Percentiles rank a stretch among this genome's conserved stretches.
Evolutionary conservation across 2,797 vertebrate species (phyloP).

Genomic region (Notolabrus celidotus): DNA sequence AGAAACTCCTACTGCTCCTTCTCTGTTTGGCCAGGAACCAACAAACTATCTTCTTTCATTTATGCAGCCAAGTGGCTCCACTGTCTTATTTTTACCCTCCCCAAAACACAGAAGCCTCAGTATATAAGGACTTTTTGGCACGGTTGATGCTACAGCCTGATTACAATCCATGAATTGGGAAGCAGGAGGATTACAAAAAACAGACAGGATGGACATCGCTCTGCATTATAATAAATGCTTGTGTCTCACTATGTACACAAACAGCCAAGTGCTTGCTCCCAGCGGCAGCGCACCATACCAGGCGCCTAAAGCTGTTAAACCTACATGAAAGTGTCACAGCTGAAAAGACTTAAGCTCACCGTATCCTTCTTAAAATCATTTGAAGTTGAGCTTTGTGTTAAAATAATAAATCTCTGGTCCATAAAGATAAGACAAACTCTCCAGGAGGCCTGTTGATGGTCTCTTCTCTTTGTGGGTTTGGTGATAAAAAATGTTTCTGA

Average conservation of each 20-base stretch:
- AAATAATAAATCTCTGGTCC: slow-evolving; percentile 47
- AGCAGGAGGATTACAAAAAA: slow-evolving; percentile 66
- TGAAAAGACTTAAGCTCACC: slow-evolving; percentile 37
- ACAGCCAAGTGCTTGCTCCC: slow-evolving; percentile 36
- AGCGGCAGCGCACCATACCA: slow-evolving; percentile 42
- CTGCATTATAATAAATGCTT: slow-evolving; percentile 58
- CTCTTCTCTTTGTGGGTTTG: slow-evolving; percentile 24
- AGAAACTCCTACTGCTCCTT: slow-evolving; percentile 5
- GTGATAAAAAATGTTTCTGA: slow-evolving; percentile 29
- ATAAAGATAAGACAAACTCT: slow-evolving; percentile 58
- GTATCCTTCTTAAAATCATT: slow-evolving; percentile 52
- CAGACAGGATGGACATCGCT: slow-evolving; percentile 57
- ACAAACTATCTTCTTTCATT: slow-evolving; percentile 38
- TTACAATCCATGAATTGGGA: slow-evolving; percentile 59
- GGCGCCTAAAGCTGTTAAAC: slow-evolving; percentile 55
- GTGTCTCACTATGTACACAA: slow-evolving; percentile 48
- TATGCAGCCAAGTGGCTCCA: slow-evolving; percentile 35
- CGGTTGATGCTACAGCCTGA: slow-evolving; percentile 48
- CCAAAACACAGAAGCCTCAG: slow-evolving; percentile 45
- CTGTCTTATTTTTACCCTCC: slow-evolving; percentile 40
- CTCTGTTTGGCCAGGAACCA: slow-evolving; percentile 12
- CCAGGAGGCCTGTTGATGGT: slow-evolving; percentile 27
- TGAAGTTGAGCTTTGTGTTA: slow-evolving; percentile 48
- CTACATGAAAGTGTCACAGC: slow-evolving; percentile 58
- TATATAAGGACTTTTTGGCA: slow-evolving; percentile 62